Base-by-base conservation (phyloP, 92 coral and sea anemone genomes). In the Palythoa grandiflora region DNA sequence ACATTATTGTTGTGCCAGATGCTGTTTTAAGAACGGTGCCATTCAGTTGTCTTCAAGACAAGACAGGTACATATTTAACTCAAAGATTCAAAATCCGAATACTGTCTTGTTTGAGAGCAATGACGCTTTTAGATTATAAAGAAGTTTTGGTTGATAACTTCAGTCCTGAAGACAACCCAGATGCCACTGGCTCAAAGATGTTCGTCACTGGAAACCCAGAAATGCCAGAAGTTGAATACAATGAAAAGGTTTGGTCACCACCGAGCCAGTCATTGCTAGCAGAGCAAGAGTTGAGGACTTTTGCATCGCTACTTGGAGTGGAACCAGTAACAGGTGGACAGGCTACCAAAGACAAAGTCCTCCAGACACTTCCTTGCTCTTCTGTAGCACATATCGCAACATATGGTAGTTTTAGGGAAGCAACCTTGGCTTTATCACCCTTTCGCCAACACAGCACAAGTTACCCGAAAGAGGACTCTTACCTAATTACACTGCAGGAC, bases 301-400 rank as follows among this genome's bases (percentile, higher is more conserved):
- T 95, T 75, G 94, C 98, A 12, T 84, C 94, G 16, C 87, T 95
- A 28, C 75, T 95, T 16, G 98, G 98, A 17, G 94, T 89, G 59
- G 93, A 89, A 55, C 96, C 96, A 16, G 83, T 95, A 51, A 83
- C 85, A 35, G 98, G 96, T 84, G 71, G 63, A 78, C 93, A 79
- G 60, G 98, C 98, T 51, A 91, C 98, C 51, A 95, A 94, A 75
- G 92, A 95, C n/a, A 75, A 85, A 72, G 80, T 95, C 38, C 80
- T 91, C 53, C 87, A 88, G 83, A 77, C 53, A 9, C 71, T 95
- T 68, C 80, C 94, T 5, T 66, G 83, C 53, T 87, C 98, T 28
- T 93, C 93, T 48, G 90, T 93, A 35, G 93, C 89, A 48, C 98
- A 95, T 59, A 89, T 95, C 37, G 96, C 88, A 61, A 88, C 98